Conservation (phyloP, 2,797 vertebrate genomes). For the Coreius guichenoti region DNA sequence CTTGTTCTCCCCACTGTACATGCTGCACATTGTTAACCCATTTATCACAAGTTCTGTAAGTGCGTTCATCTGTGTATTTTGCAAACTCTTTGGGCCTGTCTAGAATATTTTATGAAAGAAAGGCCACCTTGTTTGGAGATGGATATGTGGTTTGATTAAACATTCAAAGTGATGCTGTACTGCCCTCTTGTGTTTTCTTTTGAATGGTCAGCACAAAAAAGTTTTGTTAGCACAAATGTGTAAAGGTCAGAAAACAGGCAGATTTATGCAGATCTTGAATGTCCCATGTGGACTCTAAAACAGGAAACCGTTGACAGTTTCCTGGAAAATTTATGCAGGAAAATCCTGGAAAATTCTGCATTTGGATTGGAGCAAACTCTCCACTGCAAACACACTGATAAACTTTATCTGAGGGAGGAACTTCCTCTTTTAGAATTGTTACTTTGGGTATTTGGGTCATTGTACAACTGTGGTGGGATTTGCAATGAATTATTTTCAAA, state of each 20-base stretch:
- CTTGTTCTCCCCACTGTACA: too few relatives aligned
- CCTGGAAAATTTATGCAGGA: slow-evolving; percentile 56
- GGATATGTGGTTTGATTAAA: slow-evolving; percentile 9
- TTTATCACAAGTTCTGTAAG: background rate
- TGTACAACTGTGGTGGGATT: background rate
- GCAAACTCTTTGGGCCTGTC: background rate
- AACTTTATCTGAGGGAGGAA: slow-evolving; percentile 31
- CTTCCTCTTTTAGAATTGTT: background rate
- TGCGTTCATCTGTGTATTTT: background rate
- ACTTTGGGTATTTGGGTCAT: background rate
- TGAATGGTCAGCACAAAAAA: background rate
- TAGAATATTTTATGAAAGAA: background rate
- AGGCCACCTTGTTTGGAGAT: background rate
- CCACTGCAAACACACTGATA: slow-evolving; percentile 36
- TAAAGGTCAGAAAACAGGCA: background rate
- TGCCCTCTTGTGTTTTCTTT: slow-evolving; percentile 29
- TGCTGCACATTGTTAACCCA: too few relatives aligned
- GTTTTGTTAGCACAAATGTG: background rate
- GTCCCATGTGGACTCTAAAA: background rate
- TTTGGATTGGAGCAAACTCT: slow-evolving; percentile 67
- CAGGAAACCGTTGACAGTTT: slow-evolving; percentile 31
- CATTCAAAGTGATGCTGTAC: background rate
- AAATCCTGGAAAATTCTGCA: slow-evolving; percentile 53
- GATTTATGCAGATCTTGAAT: background rate
- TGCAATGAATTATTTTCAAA: background rate